phyloP scores from a whole-genome alignment of 1,140 invertebrate genomes.

The Platyura marginata region DNA sequence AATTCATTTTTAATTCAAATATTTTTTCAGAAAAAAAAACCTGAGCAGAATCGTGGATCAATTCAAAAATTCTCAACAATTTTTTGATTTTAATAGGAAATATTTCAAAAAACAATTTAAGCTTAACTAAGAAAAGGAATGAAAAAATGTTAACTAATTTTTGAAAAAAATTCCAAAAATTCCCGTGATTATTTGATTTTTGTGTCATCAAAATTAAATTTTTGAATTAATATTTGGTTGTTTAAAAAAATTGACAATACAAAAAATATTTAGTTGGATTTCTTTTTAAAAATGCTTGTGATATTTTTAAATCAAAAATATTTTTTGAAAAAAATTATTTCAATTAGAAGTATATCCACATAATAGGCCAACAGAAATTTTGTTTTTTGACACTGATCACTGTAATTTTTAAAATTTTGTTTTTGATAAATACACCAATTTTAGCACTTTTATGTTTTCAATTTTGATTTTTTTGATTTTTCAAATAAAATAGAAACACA shows the following conservation, averaged over 20 bases:
- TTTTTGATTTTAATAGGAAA: no score
- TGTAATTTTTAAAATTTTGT: not conserved
- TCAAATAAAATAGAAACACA: not conserved
- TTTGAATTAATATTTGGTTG: no score
- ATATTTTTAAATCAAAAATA: not conserved
- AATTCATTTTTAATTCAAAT: not conserved
- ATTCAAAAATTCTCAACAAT: no score
- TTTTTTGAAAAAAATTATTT: not conserved
- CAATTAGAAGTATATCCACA: not conserved
- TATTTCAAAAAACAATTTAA: no score
- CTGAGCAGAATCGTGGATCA: no score
- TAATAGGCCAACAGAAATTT: not conserved
- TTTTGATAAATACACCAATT: not conserved
- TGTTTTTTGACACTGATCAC: not conserved
- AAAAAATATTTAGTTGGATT: not conserved
- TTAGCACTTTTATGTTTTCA: not conserved
- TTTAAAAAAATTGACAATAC: not conserved
- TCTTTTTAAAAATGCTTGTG: not conserved
- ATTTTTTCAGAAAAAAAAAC: not conserved
- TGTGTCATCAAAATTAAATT: no score
- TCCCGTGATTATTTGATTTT: not conserved
- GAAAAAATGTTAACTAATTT: not conserved
- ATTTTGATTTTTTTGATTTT: not conserved
- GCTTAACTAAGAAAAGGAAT: no score
- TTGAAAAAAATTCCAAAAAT: not conserved